Evolutionary conservation across 2,888 invertebrate genomes (phyloP), one percentile per base, ranked within the genome.

Genomic region (Ophioninae sp.): DNA sequence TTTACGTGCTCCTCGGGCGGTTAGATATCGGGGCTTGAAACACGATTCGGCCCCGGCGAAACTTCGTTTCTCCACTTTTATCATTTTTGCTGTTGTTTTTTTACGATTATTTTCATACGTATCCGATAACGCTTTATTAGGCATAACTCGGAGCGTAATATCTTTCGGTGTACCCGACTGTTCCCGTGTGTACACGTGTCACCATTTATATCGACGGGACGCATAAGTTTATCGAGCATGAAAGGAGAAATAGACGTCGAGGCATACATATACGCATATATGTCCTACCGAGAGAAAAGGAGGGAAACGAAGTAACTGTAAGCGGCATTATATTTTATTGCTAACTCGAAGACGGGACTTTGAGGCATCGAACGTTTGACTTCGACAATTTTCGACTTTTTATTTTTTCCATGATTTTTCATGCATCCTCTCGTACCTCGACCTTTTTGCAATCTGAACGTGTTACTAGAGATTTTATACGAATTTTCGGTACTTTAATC

Each of bases 311-410:
- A 59, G 83, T 86, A 86, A 85, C 86, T 84, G 85, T 85, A 84
- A 82, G 82, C 81, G 78, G 83, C 79, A 85, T 86, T 85, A 85
- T 83, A 84, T 83, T 85, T 86, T 85, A 86, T 85, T 86, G 82
- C 83, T 71, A 84, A 82, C 83, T 86, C 81, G 76, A 85, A 84
- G 85, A 85, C 85, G 84, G 84, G 83, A 82, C 81, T 82, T 80
- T 73, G 79, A 82, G 83, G 85, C 79, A 84, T 85, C 69, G 79
- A 81, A 86, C 85, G 82, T 82, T 82, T 77, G 81, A 71, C 75
- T 41, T 30, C 78, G 73, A 77, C 79, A 77, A 86, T 69, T 79
- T 85, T 80, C 80, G 76, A 69, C 10, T 79, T 72, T 79, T 76
- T 75, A 56, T 30, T 72, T 65, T 58, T 23, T 51, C 64, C 71